Percentiles rank a stretch among this genome's conserved stretches.
These are phyloP conservation scores for Sturnira hondurensis DNA, from an alignment of 2,113 vertebrate species.

Conservation along the genomic window DNA sequence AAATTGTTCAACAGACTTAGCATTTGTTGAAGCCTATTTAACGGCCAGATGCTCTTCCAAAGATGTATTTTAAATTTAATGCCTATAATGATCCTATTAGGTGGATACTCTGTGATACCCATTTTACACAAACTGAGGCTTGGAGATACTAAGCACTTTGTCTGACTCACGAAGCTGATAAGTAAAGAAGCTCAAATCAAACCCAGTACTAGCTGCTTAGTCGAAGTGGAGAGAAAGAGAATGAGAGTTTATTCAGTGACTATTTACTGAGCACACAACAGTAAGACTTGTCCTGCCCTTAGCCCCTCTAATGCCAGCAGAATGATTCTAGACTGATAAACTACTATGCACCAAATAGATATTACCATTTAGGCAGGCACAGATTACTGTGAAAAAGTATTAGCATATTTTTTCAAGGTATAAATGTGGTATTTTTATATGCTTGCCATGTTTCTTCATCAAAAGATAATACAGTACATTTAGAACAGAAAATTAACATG, in stretches of 20 bases:
- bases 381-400: constrained; percentile 14
- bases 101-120: background rate
- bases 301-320: background rate
- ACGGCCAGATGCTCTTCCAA: background rate
- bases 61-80: background rate
- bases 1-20: background rate
- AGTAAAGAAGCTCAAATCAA: background rate
- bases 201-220: background rate
- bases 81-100: background rate
- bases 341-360: background rate
- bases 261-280: background rate
- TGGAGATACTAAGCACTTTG: background rate
- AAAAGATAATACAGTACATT: constrained; percentile 34
- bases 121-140: background rate
- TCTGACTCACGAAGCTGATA: background rate
- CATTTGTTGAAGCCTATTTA: background rate
- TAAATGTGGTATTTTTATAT: constrained; percentile 31
- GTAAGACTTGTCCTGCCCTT: background rate
- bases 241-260: background rate
- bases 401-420: constrained; percentile 34
- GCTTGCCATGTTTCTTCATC: constrained; percentile 41
- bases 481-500: constrained; percentile 46
- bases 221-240: background rate
- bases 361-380: constrained; percentile 34
- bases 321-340: constrained; percentile 10